Base-by-base conservation (phyloP, 2,888 invertebrate species). In the Drosophila aldrichi region DNA sequence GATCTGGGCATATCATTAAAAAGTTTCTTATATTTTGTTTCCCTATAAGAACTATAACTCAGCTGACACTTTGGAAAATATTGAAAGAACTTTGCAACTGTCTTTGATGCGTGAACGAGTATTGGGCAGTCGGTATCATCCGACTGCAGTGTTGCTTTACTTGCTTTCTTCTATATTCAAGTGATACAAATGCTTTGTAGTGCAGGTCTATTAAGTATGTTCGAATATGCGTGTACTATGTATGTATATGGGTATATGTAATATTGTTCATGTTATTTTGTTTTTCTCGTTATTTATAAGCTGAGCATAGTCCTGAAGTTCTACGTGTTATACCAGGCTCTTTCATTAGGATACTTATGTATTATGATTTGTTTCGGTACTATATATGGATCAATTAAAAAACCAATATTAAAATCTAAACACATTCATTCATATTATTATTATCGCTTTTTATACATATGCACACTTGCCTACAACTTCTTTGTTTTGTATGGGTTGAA, bases 161-260 rank as follows among this genome's bases (percentile, higher is more conserved):
- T 20, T 49, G 34, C 8, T 4, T 38, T 18, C 8, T 16, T 18
- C n/a, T 41, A 18, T 55, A 55, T 55, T 9, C 22, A 58, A 70
- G 48, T 60, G 38, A 66, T 66, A 44, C 54, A 60, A 60, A 60
- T 46, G 40, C 57, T 66, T 66, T 14, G 60, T 70, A 55, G 65
- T 80, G 76, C 83, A 81, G 62, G 61, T 77, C 74, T 59, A 59
- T 77, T 65, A 71, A 60, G 59, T 72, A 70, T 67, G 71, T 67
- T 62, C 51, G 65, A 41, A 12, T 62, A 52, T 70, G 55, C 64
- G 25, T 61, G 48, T 74, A 70, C 38, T 25, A 22, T 36, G 44
- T 25, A 22, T 36, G 44, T 62, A 58, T 60, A 36, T 69, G 59
- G 70, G 58, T 78, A 57, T 69, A 59, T 78, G 54, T 18, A 36